phyloP scores from a whole-genome alignment of 2,888 invertebrate genomes.

The Clistopyga incitator region DNA sequence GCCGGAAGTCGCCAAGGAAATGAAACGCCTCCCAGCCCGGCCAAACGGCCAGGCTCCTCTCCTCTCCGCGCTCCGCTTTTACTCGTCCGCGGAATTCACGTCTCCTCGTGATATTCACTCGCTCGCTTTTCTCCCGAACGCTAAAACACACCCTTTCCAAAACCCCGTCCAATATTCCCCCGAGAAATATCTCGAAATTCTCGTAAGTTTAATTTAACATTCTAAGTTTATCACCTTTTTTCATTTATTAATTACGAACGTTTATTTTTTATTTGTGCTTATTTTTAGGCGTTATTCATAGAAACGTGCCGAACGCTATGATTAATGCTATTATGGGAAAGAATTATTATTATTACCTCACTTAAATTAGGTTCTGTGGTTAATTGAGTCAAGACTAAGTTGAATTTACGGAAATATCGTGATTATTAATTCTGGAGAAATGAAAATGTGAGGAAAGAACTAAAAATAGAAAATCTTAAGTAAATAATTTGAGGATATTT shows the following conservation, averaged over 20 bases:
- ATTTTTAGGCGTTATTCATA: no score
- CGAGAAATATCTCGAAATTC: not conserved
- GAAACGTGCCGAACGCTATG: no score
- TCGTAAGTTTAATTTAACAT: not conserved
- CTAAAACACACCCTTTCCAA: not conserved
- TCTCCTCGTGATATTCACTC: constrained; percentile 14
- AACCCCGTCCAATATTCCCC: not conserved
- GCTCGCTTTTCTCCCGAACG: constrained; percentile 8
- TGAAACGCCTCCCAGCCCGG: constrained; percentile 79
- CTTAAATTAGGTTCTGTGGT: no score
- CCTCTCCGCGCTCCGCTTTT: constrained; percentile 5
- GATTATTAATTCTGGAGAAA: no score
- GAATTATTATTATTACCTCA: no score
- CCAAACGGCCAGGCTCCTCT: constrained; percentile 56
- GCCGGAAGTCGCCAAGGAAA: constrained; percentile 84
- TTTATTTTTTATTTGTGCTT: no score
- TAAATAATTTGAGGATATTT: no score
- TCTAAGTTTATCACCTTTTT: not conserved
- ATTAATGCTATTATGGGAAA: no score
- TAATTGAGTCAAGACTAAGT: no score
- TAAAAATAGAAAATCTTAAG: no score
- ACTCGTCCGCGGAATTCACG: constrained; percentile 22
- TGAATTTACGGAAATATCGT: no score
- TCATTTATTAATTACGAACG: not conserved
- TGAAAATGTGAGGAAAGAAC: no score